Evolutionary conservation across 2,888 invertebrate genomes (phyloP), one percentile per base, ranked within the genome.

Genomic region (Cylloceria caligata): DNA sequence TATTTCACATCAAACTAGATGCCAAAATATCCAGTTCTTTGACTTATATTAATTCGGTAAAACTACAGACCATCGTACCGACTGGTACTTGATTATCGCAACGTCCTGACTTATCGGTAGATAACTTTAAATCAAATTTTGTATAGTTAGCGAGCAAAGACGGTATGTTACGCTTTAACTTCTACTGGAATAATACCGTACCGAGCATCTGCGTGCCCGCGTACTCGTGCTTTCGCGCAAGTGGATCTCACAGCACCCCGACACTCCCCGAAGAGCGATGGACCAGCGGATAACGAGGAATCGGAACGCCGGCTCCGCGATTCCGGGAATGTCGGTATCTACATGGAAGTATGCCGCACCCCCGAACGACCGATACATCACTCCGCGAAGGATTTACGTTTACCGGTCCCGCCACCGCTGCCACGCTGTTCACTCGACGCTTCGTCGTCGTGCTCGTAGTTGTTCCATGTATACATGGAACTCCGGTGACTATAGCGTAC

Each of bases 291-390:
- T 78, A 74, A 78, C 84, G 83, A 85, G 84, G 81, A 83, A 84
- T 80, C 84, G 85, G 85, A 85, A 86, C 83, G 87, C 84, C 81
- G 83, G 84, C 83, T 86, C 83, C 79, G 81, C 84, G 85, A 87
- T 87, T 85, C 84, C 85, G 81, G 87, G 88, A 87, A 86, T 86
- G 85, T 85, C 85, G 80, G 83, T 86, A 82, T 85, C 81, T 81
- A 84, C 80, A 68, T 81, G 21, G 55, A 76, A 67, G 73, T 83
- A 79, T 83, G 86, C 86, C 80, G 82, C 86, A 71, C 79, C 82
- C 79, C 49, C 52, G 82, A 73, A 80, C 62, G 79, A 60, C 80
- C 84, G 83, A 86, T 87, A 86, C 79, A 82, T 85, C 84, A 84
- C 72, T 64, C 64, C 69, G 62, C 80, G 76, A 75, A 76, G 85